Percentiles rank a stretch among this genome's conserved stretches.
phyloP scores from a whole-genome alignment of 2,888 invertebrate genomes.

The Cheilosia variabilis region DNA sequence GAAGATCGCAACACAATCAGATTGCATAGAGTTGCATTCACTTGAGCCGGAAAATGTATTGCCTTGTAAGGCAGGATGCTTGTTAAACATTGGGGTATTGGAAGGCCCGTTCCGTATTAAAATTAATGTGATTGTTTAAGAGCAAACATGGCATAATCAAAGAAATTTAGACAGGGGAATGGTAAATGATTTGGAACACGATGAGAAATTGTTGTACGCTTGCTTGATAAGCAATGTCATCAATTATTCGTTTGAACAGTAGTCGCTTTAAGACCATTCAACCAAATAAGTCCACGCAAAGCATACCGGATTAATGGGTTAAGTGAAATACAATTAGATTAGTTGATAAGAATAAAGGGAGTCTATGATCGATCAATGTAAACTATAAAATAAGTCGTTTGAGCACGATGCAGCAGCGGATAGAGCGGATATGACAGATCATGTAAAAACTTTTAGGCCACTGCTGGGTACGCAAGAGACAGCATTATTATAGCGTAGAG shows the following conservation, averaged over 20 bases:
- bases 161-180: constrained; percentile 12
- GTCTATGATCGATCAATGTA: too few species aligned
- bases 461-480: not conserved
- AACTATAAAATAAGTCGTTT: too few species aligned
- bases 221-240: not conserved
- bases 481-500: not conserved
- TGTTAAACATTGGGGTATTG: not conserved
- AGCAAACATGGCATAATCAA: not conserved
- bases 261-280: constrained; percentile 12
- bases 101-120: constrained; percentile 14
- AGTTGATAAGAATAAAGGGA: constrained; percentile 2
- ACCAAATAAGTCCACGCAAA: not conserved
- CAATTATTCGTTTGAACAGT: not conserved
- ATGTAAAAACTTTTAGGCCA: too few species aligned
- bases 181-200: constrained; percentile 23
- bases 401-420: too few species aligned
- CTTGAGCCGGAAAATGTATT: constrained; percentile 20
- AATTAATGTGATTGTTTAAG: constrained; percentile 39
- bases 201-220: constrained; percentile 38
- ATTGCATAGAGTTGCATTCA: constrained; percentile 8
- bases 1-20: constrained; percentile 27
- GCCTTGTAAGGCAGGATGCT: not conserved
- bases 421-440: too few species aligned
- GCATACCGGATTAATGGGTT: not conserved
- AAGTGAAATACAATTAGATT: not conserved